Conservation (phyloP, 2,113 vertebrate species). For the Scomber scombrus region DNA sequence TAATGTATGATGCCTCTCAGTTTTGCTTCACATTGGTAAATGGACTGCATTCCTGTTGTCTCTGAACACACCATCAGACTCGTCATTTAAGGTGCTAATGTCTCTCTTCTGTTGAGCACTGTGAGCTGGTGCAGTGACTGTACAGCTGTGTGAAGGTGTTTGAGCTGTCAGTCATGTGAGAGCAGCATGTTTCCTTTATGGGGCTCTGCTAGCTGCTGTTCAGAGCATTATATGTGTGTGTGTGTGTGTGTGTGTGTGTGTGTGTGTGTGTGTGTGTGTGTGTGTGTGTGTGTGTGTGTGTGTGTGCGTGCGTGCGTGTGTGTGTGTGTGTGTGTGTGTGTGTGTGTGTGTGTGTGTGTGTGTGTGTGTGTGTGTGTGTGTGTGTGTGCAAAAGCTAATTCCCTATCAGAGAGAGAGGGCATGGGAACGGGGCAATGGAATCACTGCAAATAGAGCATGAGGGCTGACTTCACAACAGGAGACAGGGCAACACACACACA, state of each 20-base stretch:
- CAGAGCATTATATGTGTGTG: background rate
- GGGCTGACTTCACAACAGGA: conserved; percentile 31
- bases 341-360: conserved; percentile 33
- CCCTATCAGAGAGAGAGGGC: conserved; percentile 20
- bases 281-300: background rate
- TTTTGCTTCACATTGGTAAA: no score
- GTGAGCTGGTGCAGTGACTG: background rate
- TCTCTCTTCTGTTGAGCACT: background rate
- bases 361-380: conserved; percentile 4
- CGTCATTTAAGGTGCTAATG: background rate
- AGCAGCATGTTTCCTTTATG: no score
- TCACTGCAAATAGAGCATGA: conserved; percentile 47
- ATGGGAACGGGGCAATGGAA: conserved; percentile 36
- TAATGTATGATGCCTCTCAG: no score
- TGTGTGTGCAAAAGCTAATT: background rate
- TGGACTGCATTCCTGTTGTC: no score
- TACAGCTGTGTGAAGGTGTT: background rate
- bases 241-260: conserved; percentile 1
- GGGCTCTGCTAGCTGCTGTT: background rate
- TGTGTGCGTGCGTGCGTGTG: conserved; percentile 28
- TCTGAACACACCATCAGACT: no score
- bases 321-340: background rate
- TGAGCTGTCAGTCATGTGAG: conserved; percentile 26
- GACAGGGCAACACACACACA: background rate
- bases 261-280: background rate